phyloP scores from a whole-genome alignment of 2,113 vertebrate species.

The Pagrus major region DNA sequence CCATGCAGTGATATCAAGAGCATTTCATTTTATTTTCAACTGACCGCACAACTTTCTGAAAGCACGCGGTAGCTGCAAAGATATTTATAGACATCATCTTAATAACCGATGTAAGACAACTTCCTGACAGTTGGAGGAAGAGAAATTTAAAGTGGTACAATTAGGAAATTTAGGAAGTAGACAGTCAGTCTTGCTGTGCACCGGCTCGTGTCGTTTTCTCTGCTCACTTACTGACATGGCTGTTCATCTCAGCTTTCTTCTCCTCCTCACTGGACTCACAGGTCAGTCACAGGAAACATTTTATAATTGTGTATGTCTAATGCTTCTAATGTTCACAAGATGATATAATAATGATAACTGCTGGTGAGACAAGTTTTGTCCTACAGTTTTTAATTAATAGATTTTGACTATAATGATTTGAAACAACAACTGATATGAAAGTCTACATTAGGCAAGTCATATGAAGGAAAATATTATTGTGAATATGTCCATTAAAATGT shows the following conservation, averaged over 20 bases:
- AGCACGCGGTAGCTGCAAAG: not conserved
- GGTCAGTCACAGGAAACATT: slow-evolving; percentile 38
- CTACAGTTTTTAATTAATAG: not conserved
- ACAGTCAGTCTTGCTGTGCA: slow-evolving; percentile 18
- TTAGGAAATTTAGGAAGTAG: not conserved
- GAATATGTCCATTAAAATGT: not conserved
- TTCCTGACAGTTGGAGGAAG: not conserved
- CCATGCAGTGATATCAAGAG: not conserved
- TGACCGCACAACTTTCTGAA: not conserved
- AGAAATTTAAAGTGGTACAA: not conserved
- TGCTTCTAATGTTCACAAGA: not conserved
- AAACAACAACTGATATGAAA: not conserved
- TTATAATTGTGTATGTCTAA: not conserved
- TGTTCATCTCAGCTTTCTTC: slow-evolving; percentile 14
- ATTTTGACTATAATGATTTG: not conserved
- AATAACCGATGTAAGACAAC: not conserved
- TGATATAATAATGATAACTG: not conserved
- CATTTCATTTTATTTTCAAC: too few relatives aligned
- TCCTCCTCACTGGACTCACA: slow-evolving; percentile 46
- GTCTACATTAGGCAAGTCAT: not conserved
- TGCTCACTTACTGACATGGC: slow-evolving; percentile 19
- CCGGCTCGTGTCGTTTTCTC: not conserved
- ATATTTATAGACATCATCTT: not conserved
- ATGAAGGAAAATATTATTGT: not conserved
- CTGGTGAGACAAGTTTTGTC: too few relatives aligned